phyloP scores from a whole-genome alignment of 2,113 vertebrate species.

The Sturnus vulgaris region DNA sequence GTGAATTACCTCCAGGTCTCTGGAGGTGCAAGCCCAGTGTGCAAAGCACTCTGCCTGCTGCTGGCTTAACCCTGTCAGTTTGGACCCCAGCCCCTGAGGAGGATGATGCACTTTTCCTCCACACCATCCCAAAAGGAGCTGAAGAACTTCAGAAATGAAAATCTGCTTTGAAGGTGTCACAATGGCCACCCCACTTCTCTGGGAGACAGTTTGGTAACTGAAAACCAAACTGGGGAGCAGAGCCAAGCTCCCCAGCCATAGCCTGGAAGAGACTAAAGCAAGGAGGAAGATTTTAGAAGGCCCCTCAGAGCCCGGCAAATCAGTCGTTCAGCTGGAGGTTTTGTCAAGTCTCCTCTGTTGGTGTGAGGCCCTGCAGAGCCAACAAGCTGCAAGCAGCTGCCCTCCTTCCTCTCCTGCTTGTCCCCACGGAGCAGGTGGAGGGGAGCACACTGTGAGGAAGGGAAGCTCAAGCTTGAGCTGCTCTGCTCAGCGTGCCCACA shows the following conservation, averaged over 20 bases:
- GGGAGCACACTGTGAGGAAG: neutral
- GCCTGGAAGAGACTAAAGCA: neutral
- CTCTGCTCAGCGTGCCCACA: slow-evolving; percentile 18
- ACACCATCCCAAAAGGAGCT: neutral
- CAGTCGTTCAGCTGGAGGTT: neutral
- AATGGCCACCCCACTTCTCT: neutral
- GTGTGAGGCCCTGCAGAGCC: neutral
- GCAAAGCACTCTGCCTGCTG: neutral
- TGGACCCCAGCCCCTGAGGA: neutral
- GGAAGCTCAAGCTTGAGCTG: neutral
- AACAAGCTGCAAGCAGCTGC: neutral
- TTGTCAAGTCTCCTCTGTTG: neutral
- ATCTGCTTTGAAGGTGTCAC: neutral
- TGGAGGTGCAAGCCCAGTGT: neutral
- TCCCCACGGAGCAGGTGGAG: slow-evolving; percentile 16
- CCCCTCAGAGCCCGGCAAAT: neutral
- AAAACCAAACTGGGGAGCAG: neutral
- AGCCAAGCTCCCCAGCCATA: neutral
- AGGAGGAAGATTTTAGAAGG: neutral
- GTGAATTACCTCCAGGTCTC: neutral
- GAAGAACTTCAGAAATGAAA: neutral
- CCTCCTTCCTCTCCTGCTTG: neutral
- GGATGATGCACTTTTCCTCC: neutral
- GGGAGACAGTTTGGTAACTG: neutral
- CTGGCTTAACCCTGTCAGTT: neutral